Evolutionary conservation across 2,797 vertebrate genomes (phyloP).

Genomic region (Erpetoichthys calabaricus): DNA sequence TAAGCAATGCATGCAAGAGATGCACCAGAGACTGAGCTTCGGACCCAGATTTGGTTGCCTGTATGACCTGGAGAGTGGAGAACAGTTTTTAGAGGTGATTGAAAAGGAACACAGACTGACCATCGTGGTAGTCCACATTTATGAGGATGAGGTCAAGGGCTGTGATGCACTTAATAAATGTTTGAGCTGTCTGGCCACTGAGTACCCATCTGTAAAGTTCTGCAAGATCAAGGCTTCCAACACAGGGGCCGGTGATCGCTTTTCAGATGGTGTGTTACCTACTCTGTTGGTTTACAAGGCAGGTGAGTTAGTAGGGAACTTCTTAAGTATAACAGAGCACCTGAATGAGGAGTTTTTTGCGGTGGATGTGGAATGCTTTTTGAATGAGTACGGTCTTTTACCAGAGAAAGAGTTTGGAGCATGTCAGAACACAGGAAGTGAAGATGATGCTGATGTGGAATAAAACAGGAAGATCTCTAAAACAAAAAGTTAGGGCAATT

Average conservation of each 20-base stretch:
- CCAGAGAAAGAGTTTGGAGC: constrained; percentile 66
- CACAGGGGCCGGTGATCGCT: constrained; percentile 76
- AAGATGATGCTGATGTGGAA: constrained; percentile 46
- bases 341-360: constrained; percentile 82
- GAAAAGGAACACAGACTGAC: constrained; percentile 81
- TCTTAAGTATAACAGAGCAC: constrained; percentile 71
- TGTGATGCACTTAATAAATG: constrained; percentile 78
- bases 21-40: constrained; percentile 89
- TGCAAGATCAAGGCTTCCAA: constrained; percentile 79
- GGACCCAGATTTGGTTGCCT: constrained; percentile 75
- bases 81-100: constrained; percentile 70
- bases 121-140: constrained; percentile 82
- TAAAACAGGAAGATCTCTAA: constrained; percentile 6
- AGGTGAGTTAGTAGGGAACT: constrained; percentile 87
- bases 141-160: constrained; percentile 65
- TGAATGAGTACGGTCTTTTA: constrained; percentile 85
- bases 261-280: constrained; percentile 75
- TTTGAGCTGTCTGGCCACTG: constrained; percentile 65
- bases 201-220: constrained; percentile 81
- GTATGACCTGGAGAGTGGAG: constrained; percentile 59
- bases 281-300: constrained; percentile 84
- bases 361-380: constrained; percentile 83
- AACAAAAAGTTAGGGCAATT: not conserved
- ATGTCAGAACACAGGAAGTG: constrained; percentile 43
- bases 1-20: constrained; percentile 87